Evolutionary conservation across 2,113 vertebrate genomes (phyloP).

Genomic region (Alethe diademata): DNA sequence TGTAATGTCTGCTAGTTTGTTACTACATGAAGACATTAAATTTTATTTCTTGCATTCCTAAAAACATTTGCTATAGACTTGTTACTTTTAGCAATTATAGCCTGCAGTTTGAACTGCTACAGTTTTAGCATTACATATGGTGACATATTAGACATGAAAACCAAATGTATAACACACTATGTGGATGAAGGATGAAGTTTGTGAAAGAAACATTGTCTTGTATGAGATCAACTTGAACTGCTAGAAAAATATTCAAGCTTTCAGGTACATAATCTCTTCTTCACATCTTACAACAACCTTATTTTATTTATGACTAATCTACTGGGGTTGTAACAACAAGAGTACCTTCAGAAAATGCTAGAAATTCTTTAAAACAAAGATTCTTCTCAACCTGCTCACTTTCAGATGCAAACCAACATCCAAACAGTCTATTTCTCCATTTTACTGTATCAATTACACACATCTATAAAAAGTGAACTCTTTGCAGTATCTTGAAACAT

Average conservation of each 20-base stretch:
- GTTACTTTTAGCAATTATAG: not conserved
- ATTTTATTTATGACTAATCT: not conserved
- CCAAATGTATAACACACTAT: not conserved
- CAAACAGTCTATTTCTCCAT: not conserved
- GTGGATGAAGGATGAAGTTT: not conserved
- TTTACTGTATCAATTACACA: not conserved
- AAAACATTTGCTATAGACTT: not conserved
- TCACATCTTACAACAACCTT: not conserved
- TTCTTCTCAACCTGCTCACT: not conserved
- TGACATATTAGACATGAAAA: not conserved
- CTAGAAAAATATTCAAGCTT: not conserved
- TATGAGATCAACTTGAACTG: not conserved
- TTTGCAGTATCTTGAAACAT: not conserved
- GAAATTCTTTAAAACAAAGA: not conserved
- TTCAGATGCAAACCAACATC: not conserved
- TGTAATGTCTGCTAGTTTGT: not conserved
- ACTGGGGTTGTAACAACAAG: not conserved
- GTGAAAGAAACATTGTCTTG: not conserved
- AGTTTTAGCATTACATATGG: not conserved
- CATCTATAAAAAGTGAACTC: not conserved
- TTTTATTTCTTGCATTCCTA: not conserved
- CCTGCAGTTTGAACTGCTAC: not conserved
- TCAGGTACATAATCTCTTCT: not conserved
- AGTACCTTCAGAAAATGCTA: not conserved
- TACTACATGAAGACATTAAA: not conserved